Evolutionary conservation across 1,140 invertebrate species (phyloP).

Genomic region (Pseudomyrmex flavicornis): DNA sequence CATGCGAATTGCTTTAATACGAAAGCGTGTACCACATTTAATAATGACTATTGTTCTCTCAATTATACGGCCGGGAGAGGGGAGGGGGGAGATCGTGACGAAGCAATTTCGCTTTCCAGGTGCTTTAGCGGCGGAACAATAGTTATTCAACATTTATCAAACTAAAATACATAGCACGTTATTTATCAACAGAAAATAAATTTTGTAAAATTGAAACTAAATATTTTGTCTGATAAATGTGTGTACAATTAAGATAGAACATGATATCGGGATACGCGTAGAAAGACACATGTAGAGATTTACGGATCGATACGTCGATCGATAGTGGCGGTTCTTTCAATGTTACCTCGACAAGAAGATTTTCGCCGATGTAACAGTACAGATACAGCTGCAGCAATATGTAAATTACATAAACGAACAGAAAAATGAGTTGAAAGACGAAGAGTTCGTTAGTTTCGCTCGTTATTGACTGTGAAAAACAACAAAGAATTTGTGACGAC

Average conservation of each 20-base stretch:
- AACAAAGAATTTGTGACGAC: neutral
- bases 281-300: neutral
- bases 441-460: neutral
- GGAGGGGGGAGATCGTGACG: neutral
- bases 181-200: too few species aligned
- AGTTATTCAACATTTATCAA: neutral
- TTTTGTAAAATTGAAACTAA: too few species aligned
- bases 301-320: neutral
- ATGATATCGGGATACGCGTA: neutral
- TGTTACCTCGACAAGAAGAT: conserved; percentile 57
- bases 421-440: conserved; percentile 51
- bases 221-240: too few species aligned
- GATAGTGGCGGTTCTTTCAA: neutral
- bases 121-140: neutral
- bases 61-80: neutral
- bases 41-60: conserved; percentile 44
- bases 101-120: conserved; percentile 40
- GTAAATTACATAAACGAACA: conserved; percentile 51
- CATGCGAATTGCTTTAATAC: conserved; percentile 29
- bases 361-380: conserved; percentile 72
- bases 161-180: too few species aligned
- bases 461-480: conserved; percentile 28
- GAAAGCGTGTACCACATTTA: conserved; percentile 46
- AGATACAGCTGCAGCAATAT: conserved; percentile 65
- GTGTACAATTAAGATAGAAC: too few species aligned